phyloP scores from a whole-genome alignment of 2,113 vertebrate genomes.

The Malurus elegans region DNA sequence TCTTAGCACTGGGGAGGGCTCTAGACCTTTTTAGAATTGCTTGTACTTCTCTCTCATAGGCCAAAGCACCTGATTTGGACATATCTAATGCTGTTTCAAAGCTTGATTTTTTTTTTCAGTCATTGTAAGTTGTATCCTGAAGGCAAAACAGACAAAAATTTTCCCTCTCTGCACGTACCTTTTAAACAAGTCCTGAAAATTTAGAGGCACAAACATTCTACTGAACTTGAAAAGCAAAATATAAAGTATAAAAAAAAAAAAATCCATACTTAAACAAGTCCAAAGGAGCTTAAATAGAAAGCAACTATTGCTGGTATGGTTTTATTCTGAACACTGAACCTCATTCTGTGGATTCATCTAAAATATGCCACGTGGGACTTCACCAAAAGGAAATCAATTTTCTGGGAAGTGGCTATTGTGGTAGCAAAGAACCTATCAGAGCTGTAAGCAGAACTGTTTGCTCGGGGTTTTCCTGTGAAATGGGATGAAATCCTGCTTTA shows the following conservation, averaged over 20 bases:
- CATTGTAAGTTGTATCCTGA: not conserved
- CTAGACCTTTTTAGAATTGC: not conserved
- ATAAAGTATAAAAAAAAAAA: not conserved
- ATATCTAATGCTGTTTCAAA: not conserved
- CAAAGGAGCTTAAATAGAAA: not conserved
- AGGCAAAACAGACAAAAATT: not conserved
- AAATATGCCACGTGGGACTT: not conserved
- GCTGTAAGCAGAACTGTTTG: not conserved
- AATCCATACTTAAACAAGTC: not conserved
- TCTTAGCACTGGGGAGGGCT: not conserved
- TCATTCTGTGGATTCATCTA: not conserved
- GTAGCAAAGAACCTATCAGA: not conserved
- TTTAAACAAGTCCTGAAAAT: not conserved
- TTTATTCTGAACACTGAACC: not conserved
- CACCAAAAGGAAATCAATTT: not conserved
- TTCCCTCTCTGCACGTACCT: not conserved
- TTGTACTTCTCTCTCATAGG: accelerated
- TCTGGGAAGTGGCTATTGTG: not conserved
- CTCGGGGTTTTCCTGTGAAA: not conserved
- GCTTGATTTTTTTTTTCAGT: not conserved
- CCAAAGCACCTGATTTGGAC: not conserved
- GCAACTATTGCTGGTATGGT: not conserved
- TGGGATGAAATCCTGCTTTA: not conserved
- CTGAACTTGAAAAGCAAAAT: not conserved
- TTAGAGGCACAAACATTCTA: not conserved